Evolutionary conservation across 2,113 vertebrate genomes (phyloP), one percentile per base, ranked within the genome.

Genomic region (Parotia lawesii): DNA sequence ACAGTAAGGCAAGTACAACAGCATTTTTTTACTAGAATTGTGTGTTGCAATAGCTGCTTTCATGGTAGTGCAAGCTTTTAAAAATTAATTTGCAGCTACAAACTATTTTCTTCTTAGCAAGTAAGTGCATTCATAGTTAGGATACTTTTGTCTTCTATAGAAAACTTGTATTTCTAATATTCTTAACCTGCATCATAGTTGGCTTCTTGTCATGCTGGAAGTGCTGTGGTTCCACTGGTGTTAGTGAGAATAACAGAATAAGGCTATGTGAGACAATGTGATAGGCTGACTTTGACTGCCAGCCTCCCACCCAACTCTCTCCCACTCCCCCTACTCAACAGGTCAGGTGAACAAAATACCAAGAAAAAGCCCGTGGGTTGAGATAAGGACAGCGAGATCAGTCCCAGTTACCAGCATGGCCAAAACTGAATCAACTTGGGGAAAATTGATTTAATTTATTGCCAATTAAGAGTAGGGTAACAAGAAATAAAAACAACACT

Each of bases 371-470:
- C 37, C 28, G 6, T 13, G 2, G 15, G 2, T 3, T 62, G 12
- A 40, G 20, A 29, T 9, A 45, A 67, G 51, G 60, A 17, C 23
- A n/a, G 23, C 44, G 33, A 65, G 18, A 40, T 53, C 1, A 3
- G 12, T 56, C 40, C 14, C 51, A 79, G 0, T n/a, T 51, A 51
- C 20, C 5, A 4, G 10, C 40, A 78, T 0, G 1, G 17, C 19
- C 33, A 64, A 64, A 90, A 44, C 15, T 33, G 24, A 38, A 31
- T 38, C 17, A 1, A 0, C 18, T 12, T 54, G 10, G 12, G 7
- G 57, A 62, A 61, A 76, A 80, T 23, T 29, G 18, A 42, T 42
- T 57, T 64, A 27, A 44, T 57, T 9, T 66, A 31, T 51, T 70
- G 38, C 2, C 4, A 62, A 24, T 33, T 62, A 62, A 53, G 29